These are phyloP conservation scores for Myzus persicae DNA, from an alignment of 1,140 invertebrate genomes.

Conservation along the genomic window DNA sequence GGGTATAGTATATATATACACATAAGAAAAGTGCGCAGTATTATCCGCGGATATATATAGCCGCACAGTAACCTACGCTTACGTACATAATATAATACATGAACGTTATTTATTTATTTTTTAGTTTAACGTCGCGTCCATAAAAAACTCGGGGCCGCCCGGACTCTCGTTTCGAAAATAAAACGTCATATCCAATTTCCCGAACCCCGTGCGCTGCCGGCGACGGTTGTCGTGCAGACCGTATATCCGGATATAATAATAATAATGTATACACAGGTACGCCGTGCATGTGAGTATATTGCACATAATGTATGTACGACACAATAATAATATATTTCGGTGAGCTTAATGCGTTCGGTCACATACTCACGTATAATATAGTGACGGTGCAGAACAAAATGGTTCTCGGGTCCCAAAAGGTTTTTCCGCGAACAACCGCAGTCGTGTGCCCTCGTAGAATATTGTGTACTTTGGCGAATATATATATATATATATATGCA, in stretches of 20 bases:
- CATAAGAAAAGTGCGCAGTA: no score
- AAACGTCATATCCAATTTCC: conserved; percentile 27
- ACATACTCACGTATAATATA: background rate
- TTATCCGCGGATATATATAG: background rate
- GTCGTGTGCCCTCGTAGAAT: background rate
- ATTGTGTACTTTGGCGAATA: background rate
- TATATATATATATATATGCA: no score
- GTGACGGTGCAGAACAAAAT: background rate
- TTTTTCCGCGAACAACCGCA: background rate
- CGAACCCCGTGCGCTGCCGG: background rate
- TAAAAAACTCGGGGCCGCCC: background rate
- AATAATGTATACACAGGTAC: background rate
- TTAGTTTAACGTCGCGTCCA: background rate
- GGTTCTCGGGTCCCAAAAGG: conserved; percentile 8
- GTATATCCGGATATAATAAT: background rate
- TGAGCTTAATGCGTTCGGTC: conserved; percentile 10
- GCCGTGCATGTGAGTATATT: background rate
- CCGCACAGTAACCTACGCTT: background rate
- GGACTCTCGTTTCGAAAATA: background rate
- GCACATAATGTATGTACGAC: background rate
- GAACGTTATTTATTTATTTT: conserved; percentile 23
- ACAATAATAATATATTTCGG: conserved; percentile 18
- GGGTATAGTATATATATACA: background rate
- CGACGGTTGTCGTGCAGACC: background rate
- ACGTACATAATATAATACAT: background rate